These are phyloP conservation scores for Percopsis omiscomaycus DNA, from an alignment of 2,797 vertebrate species.

Conservation along the genomic window DNA sequence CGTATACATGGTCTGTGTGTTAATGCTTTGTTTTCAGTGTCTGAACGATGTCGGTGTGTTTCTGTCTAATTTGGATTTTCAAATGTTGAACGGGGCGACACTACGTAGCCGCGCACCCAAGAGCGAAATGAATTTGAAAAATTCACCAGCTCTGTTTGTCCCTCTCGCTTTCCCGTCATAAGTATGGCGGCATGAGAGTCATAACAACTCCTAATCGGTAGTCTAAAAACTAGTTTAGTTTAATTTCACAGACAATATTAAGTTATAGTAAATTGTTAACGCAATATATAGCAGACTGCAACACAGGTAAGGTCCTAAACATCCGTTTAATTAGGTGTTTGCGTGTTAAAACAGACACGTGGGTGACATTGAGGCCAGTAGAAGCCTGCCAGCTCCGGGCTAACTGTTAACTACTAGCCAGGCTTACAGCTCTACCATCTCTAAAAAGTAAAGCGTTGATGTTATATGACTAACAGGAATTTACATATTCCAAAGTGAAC, in stretches of 20 bases:
- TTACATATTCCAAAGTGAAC: too few relatives aligned
- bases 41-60: too few relatives aligned
- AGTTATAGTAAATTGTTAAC: fast-evolving
- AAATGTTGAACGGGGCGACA: too few relatives aligned
- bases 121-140: background rate
- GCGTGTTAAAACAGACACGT: slow-evolving; percentile 52
- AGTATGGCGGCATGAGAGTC: slow-evolving; percentile 60
- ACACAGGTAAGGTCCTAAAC: slow-evolving; percentile 35
- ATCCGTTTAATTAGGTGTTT: fast-evolving
- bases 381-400: background rate
- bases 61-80: too few relatives aligned
- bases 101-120: too few relatives aligned
- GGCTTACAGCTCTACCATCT: too few relatives aligned
- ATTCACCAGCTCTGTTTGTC: slow-evolving; percentile 46
- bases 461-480: too few relatives aligned
- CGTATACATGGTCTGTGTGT: too few relatives aligned
- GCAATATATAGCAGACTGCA: background rate
- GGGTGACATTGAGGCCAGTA: slow-evolving; percentile 34
- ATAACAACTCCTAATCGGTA: slow-evolving; percentile 45
- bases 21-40: too few relatives aligned
- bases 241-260: background rate
- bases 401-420: background rate
- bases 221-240: background rate
- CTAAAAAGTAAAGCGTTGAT: too few relatives aligned
- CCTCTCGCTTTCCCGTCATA: slow-evolving; percentile 39